A percentile compares a stretch with the other conserved stretches of the same genome.
Evolutionary conservation across 30 jellyfish, hydroid and myxozoan genomes (phyloP).

Genomic region (Hydractinia echinata): DNA sequence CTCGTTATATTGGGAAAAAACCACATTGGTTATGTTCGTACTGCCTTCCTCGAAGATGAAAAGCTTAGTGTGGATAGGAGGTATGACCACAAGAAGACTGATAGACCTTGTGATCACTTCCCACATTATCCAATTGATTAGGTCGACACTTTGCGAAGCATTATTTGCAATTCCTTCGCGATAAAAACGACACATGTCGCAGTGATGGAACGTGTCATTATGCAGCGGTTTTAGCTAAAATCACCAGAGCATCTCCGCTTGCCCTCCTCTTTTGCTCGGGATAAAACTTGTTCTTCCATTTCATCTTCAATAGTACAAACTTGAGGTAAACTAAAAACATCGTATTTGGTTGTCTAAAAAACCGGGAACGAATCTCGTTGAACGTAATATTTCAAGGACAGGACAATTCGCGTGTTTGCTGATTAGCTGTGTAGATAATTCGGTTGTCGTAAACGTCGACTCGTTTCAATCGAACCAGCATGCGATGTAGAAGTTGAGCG

Average conservation of each 20-base stretch:
- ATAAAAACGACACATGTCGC: conserved; percentile 85
- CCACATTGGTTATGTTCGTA: conserved; percentile 34
- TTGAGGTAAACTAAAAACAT: conserved; percentile 56
- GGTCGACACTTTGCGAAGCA: conserved; percentile 42
- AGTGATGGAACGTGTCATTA: conserved; percentile 78
- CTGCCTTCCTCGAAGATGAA: conserved; percentile 54
- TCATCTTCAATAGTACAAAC: conserved; percentile 37
- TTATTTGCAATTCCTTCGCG: conserved; percentile 82
- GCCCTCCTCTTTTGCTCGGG: conserved; percentile 49
- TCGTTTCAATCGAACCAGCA: conserved; percentile 81
- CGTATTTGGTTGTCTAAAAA: conserved; percentile 59
- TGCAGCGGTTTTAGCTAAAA: conserved; percentile 71
- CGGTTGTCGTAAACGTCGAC: conserved; percentile 86
- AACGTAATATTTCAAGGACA: conserved; percentile 48
- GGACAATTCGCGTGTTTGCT: conserved; percentile 24
- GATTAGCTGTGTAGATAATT: conserved; percentile 67
- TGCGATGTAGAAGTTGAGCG: conserved; percentile 73
- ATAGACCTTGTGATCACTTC: not conserved
- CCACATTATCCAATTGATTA: conserved; percentile 34
- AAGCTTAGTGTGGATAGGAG: conserved; percentile 80
- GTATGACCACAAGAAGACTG: conserved; percentile 52
- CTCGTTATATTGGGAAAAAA: conserved; percentile 37
- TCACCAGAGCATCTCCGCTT: conserved; percentile 55
- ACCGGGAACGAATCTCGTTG: conserved; percentile 63
- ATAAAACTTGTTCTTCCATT: conserved; percentile 39